These are phyloP conservation scores for Belonocnema kinseyi DNA, from an alignment of 1,140 invertebrate genomes.

Conservation along the genomic window DNA sequence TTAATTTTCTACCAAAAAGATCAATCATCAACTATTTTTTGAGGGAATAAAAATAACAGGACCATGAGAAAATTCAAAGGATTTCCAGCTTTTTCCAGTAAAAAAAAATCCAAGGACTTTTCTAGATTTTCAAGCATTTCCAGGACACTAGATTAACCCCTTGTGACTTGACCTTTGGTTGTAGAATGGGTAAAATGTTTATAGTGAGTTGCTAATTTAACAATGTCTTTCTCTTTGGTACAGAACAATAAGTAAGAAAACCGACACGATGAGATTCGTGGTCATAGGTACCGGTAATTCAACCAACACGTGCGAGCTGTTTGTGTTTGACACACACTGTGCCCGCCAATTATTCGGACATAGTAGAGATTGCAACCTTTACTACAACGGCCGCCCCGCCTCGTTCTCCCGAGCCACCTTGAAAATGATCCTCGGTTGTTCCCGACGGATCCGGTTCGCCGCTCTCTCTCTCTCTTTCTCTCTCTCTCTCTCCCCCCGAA, in stretches of 20 bases:
- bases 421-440: conserved; percentile 42
- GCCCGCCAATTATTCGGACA: conserved; percentile 55
- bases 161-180: too few species aligned
- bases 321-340: conserved; percentile 49
- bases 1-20: too few species aligned
- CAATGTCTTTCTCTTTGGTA: neutral
- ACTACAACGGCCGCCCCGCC: conserved; percentile 39
- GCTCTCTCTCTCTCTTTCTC: too few species aligned
- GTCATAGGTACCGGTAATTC: conserved; percentile 39
- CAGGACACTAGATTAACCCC: too few species aligned
- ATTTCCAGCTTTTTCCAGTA: too few species aligned
- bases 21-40: too few species aligned
- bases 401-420: conserved; percentile 34
- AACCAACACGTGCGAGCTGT: conserved; percentile 45
- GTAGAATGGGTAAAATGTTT: too few species aligned
- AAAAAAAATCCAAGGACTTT: too few species aligned
- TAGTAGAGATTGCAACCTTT: conserved; percentile 28
- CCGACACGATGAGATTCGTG: conserved; percentile 12
- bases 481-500: neutral
- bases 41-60: too few species aligned
- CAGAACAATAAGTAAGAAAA: neutral
- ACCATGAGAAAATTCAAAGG: too few species aligned
- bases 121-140: too few species aligned
- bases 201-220: too few species aligned
- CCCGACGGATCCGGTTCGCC: conserved; percentile 20